Base-by-base conservation (phyloP, 2,797 vertebrate species). In the Enteromius mattozi region DNA sequence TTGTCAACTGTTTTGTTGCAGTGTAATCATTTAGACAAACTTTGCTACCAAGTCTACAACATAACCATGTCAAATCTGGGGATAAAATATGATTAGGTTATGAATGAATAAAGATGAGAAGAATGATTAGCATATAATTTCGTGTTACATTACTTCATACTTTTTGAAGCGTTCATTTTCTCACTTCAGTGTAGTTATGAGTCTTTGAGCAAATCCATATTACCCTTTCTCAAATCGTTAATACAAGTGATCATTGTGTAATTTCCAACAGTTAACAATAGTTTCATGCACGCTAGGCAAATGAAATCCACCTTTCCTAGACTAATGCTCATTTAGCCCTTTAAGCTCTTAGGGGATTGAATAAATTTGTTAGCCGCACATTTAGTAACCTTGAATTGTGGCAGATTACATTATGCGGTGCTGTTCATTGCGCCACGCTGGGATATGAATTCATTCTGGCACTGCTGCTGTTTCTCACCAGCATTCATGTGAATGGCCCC, bases 351-450 rank as follows among this genome's bases (percentile, higher is more conserved):
- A 63, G 80, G 74, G 79, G 33, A 56, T 79, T 80, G 65, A 86
- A 84, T 88, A 80, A 54, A 83, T 85, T 86, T 81, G 77, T 88
- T 87, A 87, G 84, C 77, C 68, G 24, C 86, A 81, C 68, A 78
- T 85, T 89, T 85, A 86, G 72, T 78, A 85, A 85, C 88, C 80
- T 84, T 86, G 86, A 87, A 82, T 86, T 78, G 76, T 89, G 82
- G 70, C 82, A 81, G 81, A 85, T 88, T 88, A 85, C 80, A 85
- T 86, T 86, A 86, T 85, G 82, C 66, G 8, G 63, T 70, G 68
- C 40, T 69, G 49, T 87, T 84, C 80, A 78, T 77, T 80, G 56
- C 21, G 65, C 37, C 56, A 81, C 49, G 49, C 79, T 80, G 74
- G 81, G 79, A 75, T 88, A 79, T 78, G 65, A 86, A 86, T 89